Evolutionary conservation across 1,140 invertebrate genomes (phyloP), one percentile per base, ranked within the genome.

Genomic region (Papilio xuthus): DNA sequence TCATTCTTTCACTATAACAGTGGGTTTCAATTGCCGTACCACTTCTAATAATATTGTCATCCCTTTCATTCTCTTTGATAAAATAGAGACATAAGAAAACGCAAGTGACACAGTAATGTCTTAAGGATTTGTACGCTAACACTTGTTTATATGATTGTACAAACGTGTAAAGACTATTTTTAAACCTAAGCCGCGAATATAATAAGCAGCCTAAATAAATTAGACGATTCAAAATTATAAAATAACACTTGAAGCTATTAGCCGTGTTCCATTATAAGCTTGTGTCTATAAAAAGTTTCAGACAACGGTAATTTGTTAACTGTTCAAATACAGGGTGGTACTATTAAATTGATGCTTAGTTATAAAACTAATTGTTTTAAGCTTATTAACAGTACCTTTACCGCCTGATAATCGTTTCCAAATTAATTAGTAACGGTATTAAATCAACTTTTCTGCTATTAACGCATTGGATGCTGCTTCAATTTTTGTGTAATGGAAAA

Each of bases 1-100:
- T 71, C 69, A 71, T 71, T 71, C 70, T 71, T 71, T 71, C 37
- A 10, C 41, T 71, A 20, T 71, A 44, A 37, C 0, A 37, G 32
- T 37, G 32, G 2, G 32, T 37, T 37, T 37, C 32, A 7, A 1
- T 37, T 37, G 32, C 2, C 32, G 32, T 37, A 6, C 4, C 32
- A 1, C 32, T 37, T 37, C 32, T 37, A 37, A 6, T 37, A 37
- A 37, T 37, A 37, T 37, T 37, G 32, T 7, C 32, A 37, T 37
- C 32, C 32, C 32, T 37, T 37, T 37, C 7, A 37, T 37, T 37
- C 32, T 37, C 32, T 37, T 37, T 37, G 0, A 37, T 7, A 37
- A 37, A 37, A 3, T 37, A 37, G 32, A 37, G 32, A 37, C 32
- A 37, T 37, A 7, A 6, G 32, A 6, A 4, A 37, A 37, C 2